Base-by-base conservation (phyloP, 2,797 vertebrate species). In the Mus minutoides region DNA sequence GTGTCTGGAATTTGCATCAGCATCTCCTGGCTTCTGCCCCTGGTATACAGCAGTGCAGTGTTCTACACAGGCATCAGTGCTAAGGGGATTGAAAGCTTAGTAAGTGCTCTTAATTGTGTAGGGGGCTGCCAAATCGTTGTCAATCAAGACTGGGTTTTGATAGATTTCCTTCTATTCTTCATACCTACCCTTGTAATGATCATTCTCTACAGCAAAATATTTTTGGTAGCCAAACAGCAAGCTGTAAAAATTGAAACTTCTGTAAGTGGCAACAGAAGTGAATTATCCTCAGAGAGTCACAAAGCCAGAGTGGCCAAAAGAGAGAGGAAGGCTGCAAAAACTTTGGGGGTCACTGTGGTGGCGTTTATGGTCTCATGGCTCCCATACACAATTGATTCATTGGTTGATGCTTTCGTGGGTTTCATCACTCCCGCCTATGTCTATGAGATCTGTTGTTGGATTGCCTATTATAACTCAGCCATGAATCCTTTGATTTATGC, bases 291-390 rank as follows among this genome's bases (percentile, higher is more conserved):
- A 56, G 90, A 85, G 31, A 95, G 21, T 54, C 94, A 96, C 19
- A 95, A 75, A 64, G 67, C 37, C 31, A 94, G 71, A 91, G 67
- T 90, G 69, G 64, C 60, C 13, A 98, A 96, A 31, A 89, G 83
- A 85, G 97, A 98, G 92, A 95, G 94, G 96, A 99, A 99, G 96
- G 97, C 98, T 71, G 98, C 97, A 26, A 98, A 98, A 97, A 98
- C 97, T 14, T 96, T 98, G 9, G 94, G 92, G 21, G 54, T 97
- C 34, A 95, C 94, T 1, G 97, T 97, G n/a, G 96, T 98, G 0
- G 58, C 97, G 43, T 98, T 98, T 87, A 56, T 94, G 0, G 58
- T 98, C 26, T 99, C 98, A 52, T 98, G 97, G 98, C 96, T 90
- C 4, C 97, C 92, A 0, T 97, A 96, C 67, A 98, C 97, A 3